Percentiles rank a stretch among this genome's conserved stretches.
Conservation (phyloP, 2,888 invertebrate genomes). For the Spilosoma lubricipeda region DNA sequence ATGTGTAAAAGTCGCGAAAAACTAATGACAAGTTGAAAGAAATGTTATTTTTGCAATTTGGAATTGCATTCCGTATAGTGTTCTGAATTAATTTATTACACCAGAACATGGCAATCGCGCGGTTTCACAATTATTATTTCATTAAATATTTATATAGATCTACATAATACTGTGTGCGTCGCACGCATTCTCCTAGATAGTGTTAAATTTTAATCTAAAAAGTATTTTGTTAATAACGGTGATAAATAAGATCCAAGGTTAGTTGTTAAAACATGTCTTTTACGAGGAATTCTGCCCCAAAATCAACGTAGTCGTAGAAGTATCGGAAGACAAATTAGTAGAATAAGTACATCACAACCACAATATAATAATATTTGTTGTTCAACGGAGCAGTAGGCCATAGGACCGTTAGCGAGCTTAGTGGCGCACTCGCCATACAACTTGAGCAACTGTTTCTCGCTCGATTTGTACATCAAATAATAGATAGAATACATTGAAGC, state of each 20-base stretch:
- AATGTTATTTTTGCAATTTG: background rate
- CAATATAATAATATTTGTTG: conserved; percentile 61
- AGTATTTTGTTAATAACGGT: conserved; percentile 65
- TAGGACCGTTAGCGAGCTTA: conserved; percentile 43
- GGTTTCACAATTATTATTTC: conserved; percentile 21
- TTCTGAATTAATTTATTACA: conserved; percentile 1
- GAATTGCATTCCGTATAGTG: conserved; percentile 1
- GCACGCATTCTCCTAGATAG: conserved; percentile 55
- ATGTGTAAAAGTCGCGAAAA: no score
- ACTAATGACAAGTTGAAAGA: background rate
- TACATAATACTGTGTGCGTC: conserved; percentile 66
- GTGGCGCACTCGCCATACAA: conserved; percentile 34
- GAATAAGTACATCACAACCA: conserved; percentile 78
- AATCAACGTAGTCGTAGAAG: conserved; percentile 68
- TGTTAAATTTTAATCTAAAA: conserved; percentile 61
- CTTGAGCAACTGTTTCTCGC: conserved; percentile 79
- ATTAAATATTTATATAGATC: conserved; percentile 49
- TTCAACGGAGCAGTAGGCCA: conserved; percentile 59
- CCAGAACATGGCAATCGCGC: conserved; percentile 21
- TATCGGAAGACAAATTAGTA: conserved; percentile 79
- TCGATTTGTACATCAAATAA: conserved; percentile 74
- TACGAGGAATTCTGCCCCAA: conserved; percentile 82
- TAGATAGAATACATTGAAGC: conserved; percentile 71
- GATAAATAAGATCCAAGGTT: conserved; percentile 55
- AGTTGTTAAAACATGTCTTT: conserved; percentile 82